Base-by-base conservation (phyloP, 2,888 invertebrate species). In the Osmoderma eremita region DNA sequence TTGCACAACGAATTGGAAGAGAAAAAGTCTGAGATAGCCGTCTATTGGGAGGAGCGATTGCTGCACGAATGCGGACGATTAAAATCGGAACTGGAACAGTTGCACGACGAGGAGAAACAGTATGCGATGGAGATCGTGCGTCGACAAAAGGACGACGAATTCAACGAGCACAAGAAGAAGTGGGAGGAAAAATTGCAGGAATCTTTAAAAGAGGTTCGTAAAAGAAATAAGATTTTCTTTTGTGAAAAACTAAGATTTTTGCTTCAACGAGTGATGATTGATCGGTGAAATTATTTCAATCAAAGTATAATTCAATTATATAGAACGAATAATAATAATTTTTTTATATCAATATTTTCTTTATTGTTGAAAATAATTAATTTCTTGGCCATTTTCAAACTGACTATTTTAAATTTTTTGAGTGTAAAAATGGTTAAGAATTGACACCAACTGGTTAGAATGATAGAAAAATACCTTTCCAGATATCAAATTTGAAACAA, bases 401-500 rank as follows among this genome's bases (percentile, higher is more conserved):
- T n/a, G n/a, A n/a, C n/a, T n/a, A n/a, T n/a, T n/a, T n/a, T n/a
- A n/a, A n/a, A n/a, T n/a, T n/a, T n/a, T n/a, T n/a, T n/a, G n/a
- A n/a, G n/a, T n/a, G n/a, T n/a, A n/a, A n/a, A n/a, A n/a, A n/a
- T n/a, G n/a, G n/a, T n/a, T n/a, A n/a, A n/a, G n/a, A n/a, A n/a
- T n/a, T 45, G 17, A 8, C 13, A 45, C 4, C 17, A 5, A 20
- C 13, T 30, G 1, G 1, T 17, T 6, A 30, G 6, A 42, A 42
- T 42, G 2, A 15, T 42, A 42, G n/a, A 42, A 42, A 42, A 42
- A 42, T n/a, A 30, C 42, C 18, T 39, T 51, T 69, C 50, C 80
- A 92, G 91, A 87, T 91, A 72, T 86, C 88, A 64, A 86, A 85
- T 70, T 80, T 92, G 4, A 90, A 90, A 80, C 86, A 87, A 70